Evolutionary conservation across 2,888 invertebrate species (phyloP).

Genomic region (Noctua janthina): DNA sequence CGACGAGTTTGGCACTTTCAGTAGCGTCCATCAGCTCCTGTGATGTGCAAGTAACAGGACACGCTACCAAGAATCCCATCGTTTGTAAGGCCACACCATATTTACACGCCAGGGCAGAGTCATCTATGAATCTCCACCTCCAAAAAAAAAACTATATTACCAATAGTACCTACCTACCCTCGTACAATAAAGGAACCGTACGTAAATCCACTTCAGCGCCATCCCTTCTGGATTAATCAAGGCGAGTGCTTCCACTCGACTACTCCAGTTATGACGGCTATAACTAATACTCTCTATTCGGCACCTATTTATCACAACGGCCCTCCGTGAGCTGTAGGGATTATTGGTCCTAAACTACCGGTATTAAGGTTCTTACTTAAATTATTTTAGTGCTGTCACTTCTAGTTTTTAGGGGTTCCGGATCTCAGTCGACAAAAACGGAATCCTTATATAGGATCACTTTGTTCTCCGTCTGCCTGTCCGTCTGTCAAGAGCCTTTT

Average conservation of each 20-base stretch:
- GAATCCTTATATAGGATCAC: neutral
- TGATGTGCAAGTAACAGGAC: too few relatives aligned
- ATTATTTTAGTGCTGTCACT: too few relatives aligned
- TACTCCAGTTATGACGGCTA: conserved; percentile 35
- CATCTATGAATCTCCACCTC: neutral
- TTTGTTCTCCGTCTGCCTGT: neutral
- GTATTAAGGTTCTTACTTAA: too few relatives aligned
- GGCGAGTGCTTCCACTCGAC: conserved; percentile 18
- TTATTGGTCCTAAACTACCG: neutral
- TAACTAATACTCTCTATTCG: conserved; percentile 21
- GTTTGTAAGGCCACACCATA: too few relatives aligned
- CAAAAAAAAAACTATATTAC: neutral
- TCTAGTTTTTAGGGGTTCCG: neutral
- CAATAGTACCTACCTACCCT: neutral
- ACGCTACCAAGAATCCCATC: too few relatives aligned
- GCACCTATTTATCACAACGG: conserved; percentile 19
- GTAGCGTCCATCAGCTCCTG: too few relatives aligned
- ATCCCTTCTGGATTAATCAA: conserved; percentile 32
- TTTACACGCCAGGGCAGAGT: too few relatives aligned
- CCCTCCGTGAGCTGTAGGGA: conserved; percentile 10
- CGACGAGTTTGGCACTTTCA: too few relatives aligned
- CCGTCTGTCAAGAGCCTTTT: neutral
- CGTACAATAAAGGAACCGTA: neutral
- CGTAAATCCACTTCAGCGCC: conserved; percentile 10
- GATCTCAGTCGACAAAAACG: neutral